These are phyloP conservation scores for Rhorus exstirpatorius DNA, from an alignment of 2,888 invertebrate genomes.

Conservation along the genomic window DNA sequence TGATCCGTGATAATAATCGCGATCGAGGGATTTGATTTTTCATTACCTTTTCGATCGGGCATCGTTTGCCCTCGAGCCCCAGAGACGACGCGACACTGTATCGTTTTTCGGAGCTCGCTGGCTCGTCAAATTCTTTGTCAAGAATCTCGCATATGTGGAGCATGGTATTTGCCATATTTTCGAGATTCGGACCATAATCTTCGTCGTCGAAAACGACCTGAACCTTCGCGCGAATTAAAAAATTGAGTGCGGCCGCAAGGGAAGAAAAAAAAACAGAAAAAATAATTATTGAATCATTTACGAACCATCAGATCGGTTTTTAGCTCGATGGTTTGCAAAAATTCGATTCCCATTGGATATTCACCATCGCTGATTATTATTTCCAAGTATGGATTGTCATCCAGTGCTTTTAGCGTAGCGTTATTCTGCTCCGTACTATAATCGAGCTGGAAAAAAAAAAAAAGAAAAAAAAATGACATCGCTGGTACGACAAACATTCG, in stretches of 20 bases:
- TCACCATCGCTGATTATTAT: not conserved
- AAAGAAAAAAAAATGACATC: not conserved
- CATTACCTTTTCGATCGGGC: slow-evolving; percentile 64
- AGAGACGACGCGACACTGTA: slow-evolving; percentile 54
- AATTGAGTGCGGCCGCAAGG: no score
- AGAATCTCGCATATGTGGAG: slow-evolving; percentile 64
- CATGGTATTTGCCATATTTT: slow-evolving; percentile 5
- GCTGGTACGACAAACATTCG: no score
- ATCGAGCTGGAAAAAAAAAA: no score
- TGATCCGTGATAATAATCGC: no score
- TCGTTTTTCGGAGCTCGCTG: slow-evolving; percentile 29
- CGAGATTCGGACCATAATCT: slow-evolving; percentile 1
- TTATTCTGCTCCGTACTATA: not conserved
- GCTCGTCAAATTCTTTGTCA: slow-evolving; percentile 40
- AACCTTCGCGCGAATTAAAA: slow-evolving; percentile 25
- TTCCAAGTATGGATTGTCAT: slow-evolving; percentile 29
- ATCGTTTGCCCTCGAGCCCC: slow-evolving; percentile 52
- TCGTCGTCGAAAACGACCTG: slow-evolving; percentile 45
- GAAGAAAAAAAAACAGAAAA: not conserved
- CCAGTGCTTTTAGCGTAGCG: not conserved
- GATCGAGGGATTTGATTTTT: not conserved
- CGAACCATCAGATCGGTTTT: slow-evolving; percentile 57
- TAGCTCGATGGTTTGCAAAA: slow-evolving; percentile 24
- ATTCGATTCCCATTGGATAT: slow-evolving; percentile 44
- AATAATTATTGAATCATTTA: not conserved